Base-by-base conservation (phyloP, 2,888 invertebrate genomes). In the Periphyllus acericola region DNA sequence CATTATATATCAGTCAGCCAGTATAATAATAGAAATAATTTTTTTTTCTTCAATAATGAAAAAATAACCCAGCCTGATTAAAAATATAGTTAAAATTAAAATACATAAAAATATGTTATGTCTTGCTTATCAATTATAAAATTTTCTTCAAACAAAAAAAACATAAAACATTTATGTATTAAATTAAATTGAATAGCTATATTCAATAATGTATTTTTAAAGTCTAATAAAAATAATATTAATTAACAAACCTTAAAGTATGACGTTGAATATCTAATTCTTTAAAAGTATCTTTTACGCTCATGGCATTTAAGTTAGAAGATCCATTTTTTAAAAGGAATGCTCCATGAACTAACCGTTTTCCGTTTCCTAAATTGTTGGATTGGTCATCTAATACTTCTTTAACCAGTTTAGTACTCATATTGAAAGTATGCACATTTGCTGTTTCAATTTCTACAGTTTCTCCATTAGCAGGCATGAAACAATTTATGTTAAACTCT, bases 391-490 rank as follows among this genome's bases (percentile, higher is more conserved):
- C 95, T 46, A 91, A 90, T 40, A 96, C 95, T 92, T 97, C 97
- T 91, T 97, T 97, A 9, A 97, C 92, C 83, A 97, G 91, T 0
- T 96, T 94, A 82, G 97, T 92, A 0, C 98, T 96, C 1, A 98
- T 96, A 92, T 98, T 98, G 17, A 98, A 95, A 1, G 97, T 96
- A 90, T 99, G 96, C 91, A 96, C 96, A 4, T 96, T 95, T 3
- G 95, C 95, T 0, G 98, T 97, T 60, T 94, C 94, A 89, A 99
- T 98, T 40, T 95, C 93, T 90, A 96, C 96, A 0, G 98, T 98
- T 93, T 99, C 99, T 0, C 99, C 99, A 93, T 99, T 99, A 0
- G 98, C 99, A 40, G 99, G 99, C 95, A 97, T 98, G 91, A 94
- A 98, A 91, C 99, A 99, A 90, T 95, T 95, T 66, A 98, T 94